Conservation (phyloP, 2,888 invertebrate species). For the Slavum lentiscoides region DNA sequence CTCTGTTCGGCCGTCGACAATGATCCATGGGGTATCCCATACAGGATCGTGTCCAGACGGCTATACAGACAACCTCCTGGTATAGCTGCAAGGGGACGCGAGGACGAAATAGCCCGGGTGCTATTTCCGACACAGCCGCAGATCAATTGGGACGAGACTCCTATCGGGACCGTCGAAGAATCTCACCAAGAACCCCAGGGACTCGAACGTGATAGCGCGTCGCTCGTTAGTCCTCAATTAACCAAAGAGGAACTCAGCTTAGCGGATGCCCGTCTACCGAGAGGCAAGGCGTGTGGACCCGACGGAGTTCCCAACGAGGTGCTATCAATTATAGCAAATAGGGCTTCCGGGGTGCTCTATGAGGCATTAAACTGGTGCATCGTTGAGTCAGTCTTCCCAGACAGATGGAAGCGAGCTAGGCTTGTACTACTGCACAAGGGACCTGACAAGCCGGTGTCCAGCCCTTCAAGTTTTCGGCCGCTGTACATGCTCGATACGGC, state of each 20-base stretch:
- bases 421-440: slow-evolving; percentile 6
- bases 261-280: background rate
- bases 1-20: background rate
- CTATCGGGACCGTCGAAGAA: too few relatives aligned
- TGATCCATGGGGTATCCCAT: background rate
- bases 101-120: too few relatives aligned
- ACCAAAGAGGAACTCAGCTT: too few relatives aligned
- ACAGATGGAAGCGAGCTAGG: background rate
- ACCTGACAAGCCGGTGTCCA: background rate
- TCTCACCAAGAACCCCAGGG: too few relatives aligned
- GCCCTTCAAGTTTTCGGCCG: background rate
- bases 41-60: background rate
- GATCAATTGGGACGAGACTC: too few relatives aligned
- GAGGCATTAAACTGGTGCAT: background rate
- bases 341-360: background rate
- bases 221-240: too few relatives aligned
- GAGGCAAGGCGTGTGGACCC: background rate
- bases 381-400: background rate
- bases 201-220: too few relatives aligned
- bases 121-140: too few relatives aligned
- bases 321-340: background rate
- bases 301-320: slow-evolving; percentile 2
- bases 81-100: background rate
- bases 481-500: background rate
- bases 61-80: background rate